phyloP scores from a whole-genome alignment of 2,113 vertebrate species.

The Saiga tatarica region DNA sequence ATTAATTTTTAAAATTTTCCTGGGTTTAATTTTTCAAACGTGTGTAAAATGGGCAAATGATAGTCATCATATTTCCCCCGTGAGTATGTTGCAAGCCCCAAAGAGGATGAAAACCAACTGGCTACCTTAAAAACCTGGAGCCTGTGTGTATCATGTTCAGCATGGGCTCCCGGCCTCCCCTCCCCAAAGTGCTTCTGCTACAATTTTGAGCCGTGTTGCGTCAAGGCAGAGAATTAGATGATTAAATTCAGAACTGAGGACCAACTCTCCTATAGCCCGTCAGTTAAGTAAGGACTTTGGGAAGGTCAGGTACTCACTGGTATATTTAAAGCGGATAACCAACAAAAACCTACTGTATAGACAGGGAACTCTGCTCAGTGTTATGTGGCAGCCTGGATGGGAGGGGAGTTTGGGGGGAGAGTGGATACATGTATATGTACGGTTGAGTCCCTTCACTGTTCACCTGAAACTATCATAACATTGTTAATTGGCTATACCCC shows the following conservation, averaged over 20 bases:
- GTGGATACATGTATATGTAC: neutral
- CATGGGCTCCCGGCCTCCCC: accelerated
- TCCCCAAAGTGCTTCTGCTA: neutral
- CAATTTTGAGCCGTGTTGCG: neutral
- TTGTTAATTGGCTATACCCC: neutral
- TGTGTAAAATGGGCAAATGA: neutral
- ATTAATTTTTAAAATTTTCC: neutral
- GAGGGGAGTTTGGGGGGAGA: neutral
- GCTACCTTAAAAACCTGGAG: neutral
- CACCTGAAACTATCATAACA: neutral
- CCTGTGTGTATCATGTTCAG: accelerated
- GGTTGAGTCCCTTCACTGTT: neutral
- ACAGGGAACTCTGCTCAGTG: neutral
- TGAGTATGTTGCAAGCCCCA: neutral
- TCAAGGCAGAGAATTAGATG: neutral
- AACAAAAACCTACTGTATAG: neutral
- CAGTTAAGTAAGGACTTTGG: neutral
- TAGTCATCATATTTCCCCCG: neutral
- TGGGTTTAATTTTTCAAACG: neutral
- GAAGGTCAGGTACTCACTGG: neutral
- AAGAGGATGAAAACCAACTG: neutral
- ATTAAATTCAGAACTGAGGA: neutral
- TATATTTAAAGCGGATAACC: neutral
- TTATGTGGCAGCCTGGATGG: neutral
- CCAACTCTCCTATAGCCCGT: accelerated